Evolutionary conservation across 2,888 invertebrate genomes (phyloP).

Genomic region (Nematopogon swammerdamellus): DNA sequence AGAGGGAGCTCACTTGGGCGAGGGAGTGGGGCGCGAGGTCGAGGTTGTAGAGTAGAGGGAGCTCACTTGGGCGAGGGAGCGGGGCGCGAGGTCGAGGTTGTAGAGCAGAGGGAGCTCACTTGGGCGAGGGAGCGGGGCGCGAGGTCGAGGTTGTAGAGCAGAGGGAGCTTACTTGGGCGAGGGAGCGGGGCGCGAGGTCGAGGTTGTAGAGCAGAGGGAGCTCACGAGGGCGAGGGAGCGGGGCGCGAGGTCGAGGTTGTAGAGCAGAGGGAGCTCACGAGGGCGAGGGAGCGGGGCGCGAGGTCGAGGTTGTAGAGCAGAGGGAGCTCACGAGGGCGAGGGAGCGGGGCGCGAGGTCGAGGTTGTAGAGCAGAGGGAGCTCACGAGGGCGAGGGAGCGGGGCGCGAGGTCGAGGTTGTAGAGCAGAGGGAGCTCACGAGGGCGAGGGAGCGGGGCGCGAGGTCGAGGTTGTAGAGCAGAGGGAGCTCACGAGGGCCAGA

Average conservation of each 20-base stretch:
- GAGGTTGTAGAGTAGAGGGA: too few species aligned
- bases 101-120: too few species aligned
- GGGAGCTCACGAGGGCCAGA: too few species aligned
- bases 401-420: constrained; percentile 83
- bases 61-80: too few species aligned
- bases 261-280: constrained; percentile 38
- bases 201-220: constrained; percentile 6
- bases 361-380: constrained; percentile 10
- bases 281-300: constrained; percentile 65
- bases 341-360: constrained; percentile 67
- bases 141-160: too few species aligned
- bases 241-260: too few species aligned
- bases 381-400: constrained; percentile 64
- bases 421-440: constrained; percentile 41
- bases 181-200: too few species aligned
- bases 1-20: too few species aligned
- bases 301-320: constrained; percentile 82
- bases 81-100: too few species aligned
- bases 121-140: too few species aligned
- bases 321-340: constrained; percentile 31
- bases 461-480: constrained; percentile 11
- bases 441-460: constrained; percentile 77
- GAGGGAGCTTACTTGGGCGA: too few species aligned
- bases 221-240: constrained; percentile 53
- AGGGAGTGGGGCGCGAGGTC: too few species aligned